Evolutionary conservation across 2,113 vertebrate species (phyloP), one percentile per base, ranked within the genome.

Genomic region (Corvus hawaiiensis): DNA sequence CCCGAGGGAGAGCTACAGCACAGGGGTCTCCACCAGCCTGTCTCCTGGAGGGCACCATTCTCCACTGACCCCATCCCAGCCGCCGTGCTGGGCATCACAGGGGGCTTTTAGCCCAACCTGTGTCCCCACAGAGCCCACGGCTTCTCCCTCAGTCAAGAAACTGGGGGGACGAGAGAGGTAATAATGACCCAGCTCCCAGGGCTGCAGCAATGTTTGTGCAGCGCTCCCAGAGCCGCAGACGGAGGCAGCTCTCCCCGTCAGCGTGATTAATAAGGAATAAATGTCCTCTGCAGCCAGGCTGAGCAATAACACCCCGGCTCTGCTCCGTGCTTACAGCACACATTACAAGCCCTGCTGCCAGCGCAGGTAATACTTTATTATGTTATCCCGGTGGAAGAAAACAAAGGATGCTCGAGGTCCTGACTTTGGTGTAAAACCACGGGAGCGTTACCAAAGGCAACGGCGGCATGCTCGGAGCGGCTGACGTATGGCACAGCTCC

Each of bases 341-440:
- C 91, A 64, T 93, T 82, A 88, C 88, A 81, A 87, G 74, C 24
- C 52, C 69, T 17, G 33, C 89, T 91, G 83, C 91, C 96, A 91
- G 91, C 39, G 0, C 94, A 97, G 95, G 96, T 93, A 93, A 91
- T 75, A 79, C 81, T 96, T 93, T 84, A 92, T 92, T 68, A 68
- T n/a, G 81, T 95, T 95, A 94, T 94, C 96, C 94, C 9, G 3
- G 30, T 7, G 24, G 92, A 95, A 66, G 88, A 94, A 96, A 97
- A 96, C 95, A 97, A 95, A 92, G 95, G 94, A 88, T 84, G 86
- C 92, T 79, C 18, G 20, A 93, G 95, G 94, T 97, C 96, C 92
- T 81, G 90, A 91, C 94, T 95, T 33, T 3, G 54, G 91, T 61
- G 68, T 64, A 91, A 92, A 93, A 93, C 67, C 28, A 74, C 56